Evolutionary conservation across 1,140 invertebrate species (phyloP).

Genomic region (Cotesia chilonis): DNA sequence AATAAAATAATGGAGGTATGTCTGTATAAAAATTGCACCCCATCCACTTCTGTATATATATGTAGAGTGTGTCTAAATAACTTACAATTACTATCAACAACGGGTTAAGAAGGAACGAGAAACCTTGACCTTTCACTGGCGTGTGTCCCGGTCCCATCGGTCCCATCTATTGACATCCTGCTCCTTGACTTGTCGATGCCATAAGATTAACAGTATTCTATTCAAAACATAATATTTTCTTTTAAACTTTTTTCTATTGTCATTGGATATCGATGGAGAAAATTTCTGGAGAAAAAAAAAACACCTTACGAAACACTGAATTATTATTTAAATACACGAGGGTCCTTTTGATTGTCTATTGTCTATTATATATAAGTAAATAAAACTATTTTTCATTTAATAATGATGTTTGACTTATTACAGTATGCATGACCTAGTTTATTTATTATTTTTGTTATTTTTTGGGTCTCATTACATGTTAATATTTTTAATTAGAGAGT

Average conservation of each 20-base stretch:
- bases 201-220: not conserved
- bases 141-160: not conserved
- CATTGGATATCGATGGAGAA: not conserved
- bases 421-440: too few species aligned
- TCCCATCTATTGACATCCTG: not conserved
- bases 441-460: not conserved
- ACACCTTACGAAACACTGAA: not conserved
- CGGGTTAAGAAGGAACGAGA: slow-evolving; percentile 5
- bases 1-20: too few species aligned
- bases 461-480: not conserved
- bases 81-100: slow-evolving; percentile 8
- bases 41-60: not conserved
- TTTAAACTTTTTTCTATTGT: not conserved
- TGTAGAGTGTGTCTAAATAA: not conserved
- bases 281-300: not conserved
- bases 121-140: slow-evolving; percentile 30
- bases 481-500: not conserved
- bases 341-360: too few species aligned
- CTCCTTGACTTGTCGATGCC: slow-evolving; percentile 12
- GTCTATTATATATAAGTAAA: too few species aligned
- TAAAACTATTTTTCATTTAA: too few species aligned
- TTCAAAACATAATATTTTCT: not conserved
- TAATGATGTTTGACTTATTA: too few species aligned
- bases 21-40: too few species aligned
- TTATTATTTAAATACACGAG: not conserved